Conservation (phyloP, 2,113 vertebrate genomes). For the Raphicerus campestris region DNA sequence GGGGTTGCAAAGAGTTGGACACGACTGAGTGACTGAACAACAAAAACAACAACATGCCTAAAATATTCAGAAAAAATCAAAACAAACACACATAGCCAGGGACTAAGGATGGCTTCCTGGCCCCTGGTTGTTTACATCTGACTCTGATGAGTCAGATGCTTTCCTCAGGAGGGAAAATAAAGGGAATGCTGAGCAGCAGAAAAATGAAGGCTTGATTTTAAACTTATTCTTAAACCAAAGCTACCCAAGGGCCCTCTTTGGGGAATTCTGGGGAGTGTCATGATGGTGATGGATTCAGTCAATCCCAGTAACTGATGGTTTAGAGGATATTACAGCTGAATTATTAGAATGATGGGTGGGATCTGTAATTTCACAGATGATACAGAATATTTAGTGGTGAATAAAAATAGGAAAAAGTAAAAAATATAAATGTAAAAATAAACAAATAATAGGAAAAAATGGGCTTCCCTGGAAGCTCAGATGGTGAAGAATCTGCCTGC, state of each 20-base stretch:
- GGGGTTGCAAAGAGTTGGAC: not conserved
- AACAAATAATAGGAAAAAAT: not conserved
- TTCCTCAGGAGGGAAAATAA: not conserved
- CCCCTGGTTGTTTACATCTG: not conserved
- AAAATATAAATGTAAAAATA: not conserved
- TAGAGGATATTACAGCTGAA: slow-evolving; percentile 60
- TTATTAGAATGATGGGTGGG: slow-evolving; percentile 42
- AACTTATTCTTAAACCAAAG: not conserved
- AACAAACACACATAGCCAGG: not conserved
- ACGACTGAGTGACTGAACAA: not conserved
- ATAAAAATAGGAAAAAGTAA: not conserved
- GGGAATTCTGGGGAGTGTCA: slow-evolving; percentile 72
- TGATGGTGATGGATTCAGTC: slow-evolving; percentile 69
- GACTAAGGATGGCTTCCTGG: not conserved
- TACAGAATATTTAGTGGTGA: not conserved
- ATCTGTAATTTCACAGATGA: slow-evolving; percentile 55
- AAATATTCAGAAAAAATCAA: not conserved
- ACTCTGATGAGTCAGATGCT: not conserved
- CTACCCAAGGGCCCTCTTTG: not conserved
- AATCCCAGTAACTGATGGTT: slow-evolving; percentile 67
- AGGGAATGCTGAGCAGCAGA: not conserved
- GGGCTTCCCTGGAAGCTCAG: not conserved
- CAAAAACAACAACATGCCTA: not conserved
- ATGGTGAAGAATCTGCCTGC: not conserved
- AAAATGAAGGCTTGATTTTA: not conserved